phyloP scores from a whole-genome alignment of 2,113 vertebrate species.

The Bufo bufo region DNA sequence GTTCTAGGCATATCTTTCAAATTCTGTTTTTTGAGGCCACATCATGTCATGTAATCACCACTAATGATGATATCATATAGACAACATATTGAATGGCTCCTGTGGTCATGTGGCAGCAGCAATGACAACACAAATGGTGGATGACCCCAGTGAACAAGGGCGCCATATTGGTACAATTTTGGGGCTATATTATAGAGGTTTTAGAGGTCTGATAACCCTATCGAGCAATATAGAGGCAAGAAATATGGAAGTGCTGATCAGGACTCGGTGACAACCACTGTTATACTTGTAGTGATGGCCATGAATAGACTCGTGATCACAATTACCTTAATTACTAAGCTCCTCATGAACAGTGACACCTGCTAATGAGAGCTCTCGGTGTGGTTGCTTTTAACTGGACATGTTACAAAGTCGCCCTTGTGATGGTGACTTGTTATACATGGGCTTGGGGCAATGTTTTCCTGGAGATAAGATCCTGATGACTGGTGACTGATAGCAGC shows the following conservation, averaged over 20 bases:
- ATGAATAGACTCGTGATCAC: neutral
- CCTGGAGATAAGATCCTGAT: neutral
- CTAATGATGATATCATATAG: too few species aligned
- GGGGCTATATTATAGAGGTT: too few species aligned
- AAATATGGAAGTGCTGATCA: neutral
- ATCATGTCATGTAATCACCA: too few species aligned
- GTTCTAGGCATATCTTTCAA: too few species aligned
- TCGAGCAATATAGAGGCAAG: neutral
- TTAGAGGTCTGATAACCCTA: too few species aligned
- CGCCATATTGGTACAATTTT: too few species aligned
- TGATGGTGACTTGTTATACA: neutral
- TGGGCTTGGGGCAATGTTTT: neutral
- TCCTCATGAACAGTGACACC: constrained; percentile 5
- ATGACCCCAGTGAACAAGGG: too few species aligned
- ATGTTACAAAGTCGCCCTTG: neutral
- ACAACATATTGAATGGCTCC: too few species aligned
- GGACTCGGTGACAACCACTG: neutral
- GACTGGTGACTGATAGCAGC: neutral
- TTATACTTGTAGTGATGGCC: neutral
- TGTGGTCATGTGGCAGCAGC: too few species aligned
- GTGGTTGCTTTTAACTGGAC: neutral
- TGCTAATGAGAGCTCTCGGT: neutral
- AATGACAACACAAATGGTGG: too few species aligned
- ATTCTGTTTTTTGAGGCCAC: too few species aligned
- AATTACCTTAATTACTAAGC: neutral